Evolutionary conservation across 2,888 invertebrate genomes (phyloP).

Genomic region (Sialis fuliginosa): DNA sequence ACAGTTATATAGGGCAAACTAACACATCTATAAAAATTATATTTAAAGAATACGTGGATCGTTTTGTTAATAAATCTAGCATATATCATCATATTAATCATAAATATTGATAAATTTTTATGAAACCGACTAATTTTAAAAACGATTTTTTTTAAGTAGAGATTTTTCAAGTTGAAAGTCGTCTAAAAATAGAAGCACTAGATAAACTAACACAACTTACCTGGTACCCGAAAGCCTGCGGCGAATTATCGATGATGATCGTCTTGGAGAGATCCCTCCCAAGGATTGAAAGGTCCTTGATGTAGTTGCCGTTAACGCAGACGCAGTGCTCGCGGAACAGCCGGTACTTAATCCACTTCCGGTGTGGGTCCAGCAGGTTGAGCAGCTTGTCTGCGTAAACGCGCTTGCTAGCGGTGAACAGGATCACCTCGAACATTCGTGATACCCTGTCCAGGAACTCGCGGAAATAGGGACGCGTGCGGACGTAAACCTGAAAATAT

Average conservation of each 20-base stretch:
- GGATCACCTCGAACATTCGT: constrained; percentile 39
- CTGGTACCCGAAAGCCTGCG: constrained; percentile 87
- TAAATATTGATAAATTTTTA: too few species aligned
- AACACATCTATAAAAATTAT: too few species aligned
- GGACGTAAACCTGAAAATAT: constrained; percentile 43
- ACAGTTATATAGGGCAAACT: too few species aligned
- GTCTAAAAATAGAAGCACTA: background rate
- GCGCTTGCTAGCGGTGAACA: constrained; percentile 90
- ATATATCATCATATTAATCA: too few species aligned
- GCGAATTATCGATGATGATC: constrained; percentile 75
- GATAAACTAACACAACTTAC: constrained; percentile 23
- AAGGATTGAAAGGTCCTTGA: constrained; percentile 85
- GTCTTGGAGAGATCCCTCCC: constrained; percentile 81
- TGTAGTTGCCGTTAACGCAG: constrained; percentile 88
- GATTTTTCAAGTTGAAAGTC: too few species aligned
- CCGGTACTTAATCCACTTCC: constrained; percentile 80
- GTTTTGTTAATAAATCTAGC: too few species aligned
- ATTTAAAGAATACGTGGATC: too few species aligned
- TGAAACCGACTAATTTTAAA: too few species aligned
- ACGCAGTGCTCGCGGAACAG: constrained; percentile 92
- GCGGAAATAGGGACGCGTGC: constrained; percentile 78
- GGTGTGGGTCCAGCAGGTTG: constrained; percentile 76
- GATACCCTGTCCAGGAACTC: constrained; percentile 73
- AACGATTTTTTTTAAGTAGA: too few species aligned
- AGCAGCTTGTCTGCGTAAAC: constrained; percentile 89